Conservation (phyloP, 2,797 vertebrate genomes). For the Pteropus rufus region DNA sequence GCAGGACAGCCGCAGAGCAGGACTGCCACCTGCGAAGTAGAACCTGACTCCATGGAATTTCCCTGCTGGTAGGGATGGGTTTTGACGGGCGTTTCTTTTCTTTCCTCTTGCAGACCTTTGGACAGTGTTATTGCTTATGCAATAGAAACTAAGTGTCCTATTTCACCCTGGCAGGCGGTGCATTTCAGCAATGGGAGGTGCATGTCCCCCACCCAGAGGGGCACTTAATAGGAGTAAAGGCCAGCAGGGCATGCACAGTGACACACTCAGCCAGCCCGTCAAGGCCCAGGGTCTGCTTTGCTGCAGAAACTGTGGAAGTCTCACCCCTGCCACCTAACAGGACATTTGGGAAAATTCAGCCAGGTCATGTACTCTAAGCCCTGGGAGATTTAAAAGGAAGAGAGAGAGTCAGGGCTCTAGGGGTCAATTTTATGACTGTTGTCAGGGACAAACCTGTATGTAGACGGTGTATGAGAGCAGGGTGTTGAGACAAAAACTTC, state of each 20-base stretch:
- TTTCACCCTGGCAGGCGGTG: background rate
- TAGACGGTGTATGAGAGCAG: too few species aligned
- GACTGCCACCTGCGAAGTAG: background rate
- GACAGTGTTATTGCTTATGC: background rate
- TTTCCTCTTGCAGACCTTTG: background rate
- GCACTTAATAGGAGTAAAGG: too few species aligned
- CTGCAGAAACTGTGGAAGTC: background rate
- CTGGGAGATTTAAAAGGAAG: background rate
- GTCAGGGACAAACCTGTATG: background rate
- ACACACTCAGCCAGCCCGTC: rapidly evolving
- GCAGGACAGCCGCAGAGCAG: background rate
- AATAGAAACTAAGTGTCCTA: background rate
- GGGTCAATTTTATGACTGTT: background rate
- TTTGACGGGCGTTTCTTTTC: background rate
- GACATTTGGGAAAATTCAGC: background rate
- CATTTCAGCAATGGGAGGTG: background rate
- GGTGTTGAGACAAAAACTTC: background rate
- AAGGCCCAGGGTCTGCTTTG: background rate
- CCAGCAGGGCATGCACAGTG: rapidly evolving
- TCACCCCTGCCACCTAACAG: background rate
- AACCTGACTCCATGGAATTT: background rate
- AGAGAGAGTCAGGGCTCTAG: background rate
- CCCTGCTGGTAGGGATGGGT: background rate
- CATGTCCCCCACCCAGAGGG: background rate
- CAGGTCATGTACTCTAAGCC: background rate